Evolutionary conservation across 2,888 invertebrate species (phyloP), one percentile per base, ranked within the genome.

Genomic region (Temnothorax unifasciatus): DNA sequence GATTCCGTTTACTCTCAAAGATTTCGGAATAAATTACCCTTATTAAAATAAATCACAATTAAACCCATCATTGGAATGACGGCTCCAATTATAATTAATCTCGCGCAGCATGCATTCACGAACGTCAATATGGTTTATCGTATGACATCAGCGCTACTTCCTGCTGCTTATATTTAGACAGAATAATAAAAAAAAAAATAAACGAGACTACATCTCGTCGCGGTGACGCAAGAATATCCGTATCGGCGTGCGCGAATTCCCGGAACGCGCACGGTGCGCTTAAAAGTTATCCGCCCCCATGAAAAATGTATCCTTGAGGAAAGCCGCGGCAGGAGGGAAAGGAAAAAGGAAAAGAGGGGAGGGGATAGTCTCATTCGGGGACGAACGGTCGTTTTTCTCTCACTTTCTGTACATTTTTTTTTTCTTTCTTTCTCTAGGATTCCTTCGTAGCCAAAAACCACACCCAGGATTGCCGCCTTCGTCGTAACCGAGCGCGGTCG

Each of bases 401-500:
- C 81, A 64, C 79, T 3, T 25, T 25, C 59, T 15, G 18, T 34
- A 34, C 6, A 61, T 83, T 38, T 25, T 57, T 25, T 57, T 38
- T 38, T 57, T n/a, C 59, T 15, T n/a, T 4, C 47, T 18, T 52
- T 61, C 41, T 29, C 54, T 34, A 66, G 54, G 54, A 44, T 76
- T 29, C 79, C 79, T 85, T 87, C 86, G 84, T 83, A 87, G 85
- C 85, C 88, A 86, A 90, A 89, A 89, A 90, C 88, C 90, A 88
- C 90, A 86, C 89, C 89, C 86, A 86, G 86, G 83, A 25, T 66
- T 38, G 38, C 84, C 69, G 64, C 83, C 75, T 83, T 86, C 61
- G 18, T 64, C 66, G 74, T 68, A 81, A 76, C 69, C 66, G 84
- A 79, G 73, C 66, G 73, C 63, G 85, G 44, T 44, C 59, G 74